Conservation (phyloP, 2,888 invertebrate genomes). For the Dicycla oo region DNA sequence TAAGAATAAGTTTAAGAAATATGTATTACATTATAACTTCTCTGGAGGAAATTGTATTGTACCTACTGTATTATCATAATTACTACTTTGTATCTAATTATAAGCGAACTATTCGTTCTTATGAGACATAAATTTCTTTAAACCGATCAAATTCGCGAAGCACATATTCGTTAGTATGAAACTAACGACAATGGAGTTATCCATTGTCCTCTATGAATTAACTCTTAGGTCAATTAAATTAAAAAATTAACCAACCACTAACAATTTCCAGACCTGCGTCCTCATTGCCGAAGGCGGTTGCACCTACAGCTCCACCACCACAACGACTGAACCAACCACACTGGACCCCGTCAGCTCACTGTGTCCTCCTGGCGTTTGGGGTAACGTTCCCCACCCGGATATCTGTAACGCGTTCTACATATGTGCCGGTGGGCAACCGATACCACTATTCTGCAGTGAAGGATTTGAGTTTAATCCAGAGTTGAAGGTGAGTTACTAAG, state of each 20-base stretch:
- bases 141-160: too few species aligned
- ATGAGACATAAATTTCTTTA: too few species aligned
- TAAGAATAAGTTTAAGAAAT: too few species aligned
- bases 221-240: background rate
- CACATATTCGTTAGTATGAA: too few species aligned
- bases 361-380: constrained; percentile 48
- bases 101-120: too few species aligned
- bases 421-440: constrained; percentile 67
- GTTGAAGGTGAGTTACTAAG: constrained; percentile 24
- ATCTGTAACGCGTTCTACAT: constrained; percentile 55
- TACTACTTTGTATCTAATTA: too few species aligned
- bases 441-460: constrained; percentile 65
- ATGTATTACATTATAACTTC: too few species aligned
- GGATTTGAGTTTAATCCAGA: constrained; percentile 71
- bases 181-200: too few species aligned
- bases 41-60: too few species aligned
- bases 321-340: constrained; percentile 22
- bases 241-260: background rate
- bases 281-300: constrained; percentile 69
- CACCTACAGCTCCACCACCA: constrained; percentile 50
- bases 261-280: constrained; percentile 60
- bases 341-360: constrained; percentile 10
- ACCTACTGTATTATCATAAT: too few species aligned
- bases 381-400: constrained; percentile 47
- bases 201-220: too few species aligned